Evolutionary conservation across 1,140 invertebrate genomes (phyloP), one percentile per base, ranked within the genome.

Genomic region (Gonioctena quinquepunctata): DNA sequence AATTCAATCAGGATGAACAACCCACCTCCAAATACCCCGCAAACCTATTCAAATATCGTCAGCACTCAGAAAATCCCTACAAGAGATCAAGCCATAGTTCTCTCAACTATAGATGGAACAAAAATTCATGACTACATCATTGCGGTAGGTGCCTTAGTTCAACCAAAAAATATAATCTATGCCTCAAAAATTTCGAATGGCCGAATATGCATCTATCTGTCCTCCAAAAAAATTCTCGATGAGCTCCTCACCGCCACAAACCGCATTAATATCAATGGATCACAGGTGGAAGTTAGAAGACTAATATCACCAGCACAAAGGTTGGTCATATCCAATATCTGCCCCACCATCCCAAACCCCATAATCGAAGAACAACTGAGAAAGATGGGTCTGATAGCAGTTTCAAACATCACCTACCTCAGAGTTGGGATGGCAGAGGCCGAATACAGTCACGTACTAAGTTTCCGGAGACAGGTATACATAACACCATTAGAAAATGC

Each of bases 181-280:
- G n/a, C n/a, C n/a, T n/a, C n/a, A n/a, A n/a, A n/a, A n/a, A 71
- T 74, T 4, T 71, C 69, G 2, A 71, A 71, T 21, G 64, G 68
- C 42, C 33, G 65, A 61, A 54, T 74, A 3, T 74, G 72, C 52
- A 69, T 74, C 18, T 74, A 65, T 52, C 22, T 74, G 8, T 22
- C 60, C 11, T 56, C 2, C 19, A 69, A 66, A 66, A 18, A 26
- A 7, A 54, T 69, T 6, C 69, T 68, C 1, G 72, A 74, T 16
- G 49, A 74, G 3, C 56, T 74, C 1, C 57, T 66, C 4, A 27
- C 23, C 13, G 26, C 42, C 48, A 49, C 57, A 25, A 68, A 74
- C 21, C 13, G 50, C 7, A n/a, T 5, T 5, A 68, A 69, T 13
- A 63, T n/a, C 8, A 11, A 59, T 72, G 3, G 23, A 63, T 1